phyloP scores from a whole-genome alignment of 2,888 invertebrate genomes.

The Cheilosia pagana region DNA sequence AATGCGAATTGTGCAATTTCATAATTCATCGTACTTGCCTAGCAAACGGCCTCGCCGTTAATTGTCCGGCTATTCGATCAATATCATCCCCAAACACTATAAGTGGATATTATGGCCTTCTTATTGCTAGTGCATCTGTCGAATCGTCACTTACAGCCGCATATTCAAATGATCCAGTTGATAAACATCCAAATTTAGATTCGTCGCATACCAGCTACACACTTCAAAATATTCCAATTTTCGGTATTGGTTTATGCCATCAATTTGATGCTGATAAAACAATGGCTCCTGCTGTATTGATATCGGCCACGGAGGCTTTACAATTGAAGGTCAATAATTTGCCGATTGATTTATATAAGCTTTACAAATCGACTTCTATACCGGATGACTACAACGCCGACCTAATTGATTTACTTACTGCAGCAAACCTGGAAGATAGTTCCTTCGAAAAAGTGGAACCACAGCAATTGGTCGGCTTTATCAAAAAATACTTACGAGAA shows the following conservation, averaged over 20 bases:
- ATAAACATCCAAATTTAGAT: conserved; percentile 69
- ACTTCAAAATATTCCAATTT: conserved; percentile 82
- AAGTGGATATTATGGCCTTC: conserved; percentile 53
- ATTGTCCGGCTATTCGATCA: conserved; percentile 76
- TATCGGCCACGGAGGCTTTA: conserved; percentile 86
- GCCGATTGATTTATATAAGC: conserved; percentile 87
- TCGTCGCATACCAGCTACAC: conserved; percentile 55
- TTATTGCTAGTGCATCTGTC: conserved; percentile 1
- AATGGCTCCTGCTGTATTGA: conserved; percentile 86
- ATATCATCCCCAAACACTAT: conserved; percentile 77
- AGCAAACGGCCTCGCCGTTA: conserved; percentile 85
- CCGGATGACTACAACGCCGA: conserved; percentile 85
- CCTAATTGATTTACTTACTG: conserved; percentile 76
- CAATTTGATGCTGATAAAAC: conserved; percentile 85
- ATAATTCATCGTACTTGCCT: conserved; percentile 89
- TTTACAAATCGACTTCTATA: conserved; percentile 85
- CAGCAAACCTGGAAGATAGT: conserved; percentile 16
- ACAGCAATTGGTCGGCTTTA: conserved; percentile 82
- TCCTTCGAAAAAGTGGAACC: conserved; percentile 65
- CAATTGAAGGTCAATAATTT: conserved; percentile 82
- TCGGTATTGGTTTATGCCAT: conserved; percentile 88
- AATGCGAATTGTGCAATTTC: conserved; percentile 89
- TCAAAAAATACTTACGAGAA: conserved; percentile 90
- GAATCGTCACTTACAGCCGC: conserved; percentile 85
- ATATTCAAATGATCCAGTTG: conserved; percentile 85